A percentile compares a stretch with the other conserved stretches of the same genome.
These are phyloP conservation scores for Melanotaenia parkinsoni DNA, from an alignment of 2,797 vertebrate genomes.

Conservation along the genomic window DNA sequence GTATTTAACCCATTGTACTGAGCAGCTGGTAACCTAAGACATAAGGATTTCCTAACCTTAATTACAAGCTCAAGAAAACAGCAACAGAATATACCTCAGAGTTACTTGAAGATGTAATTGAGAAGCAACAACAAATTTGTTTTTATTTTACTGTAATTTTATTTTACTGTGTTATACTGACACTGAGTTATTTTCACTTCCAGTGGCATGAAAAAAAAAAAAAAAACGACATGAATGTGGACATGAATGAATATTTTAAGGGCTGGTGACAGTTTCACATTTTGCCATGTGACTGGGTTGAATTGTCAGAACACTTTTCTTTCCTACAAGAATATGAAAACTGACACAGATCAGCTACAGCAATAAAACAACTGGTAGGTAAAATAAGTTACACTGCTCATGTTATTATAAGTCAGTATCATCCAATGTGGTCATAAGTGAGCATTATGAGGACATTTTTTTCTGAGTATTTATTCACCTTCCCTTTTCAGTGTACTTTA, in stretches of 20 bases:
- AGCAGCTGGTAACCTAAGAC: neutral
- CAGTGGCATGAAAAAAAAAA: neutral
- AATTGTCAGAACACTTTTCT: neutral
- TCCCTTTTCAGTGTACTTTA: slow-evolving; percentile 27
- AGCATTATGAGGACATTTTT: neutral
- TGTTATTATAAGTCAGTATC: neutral
- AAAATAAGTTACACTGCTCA: neutral
- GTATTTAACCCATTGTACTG: neutral
- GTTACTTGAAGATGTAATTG: neutral
- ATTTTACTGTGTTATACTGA: too few species aligned
- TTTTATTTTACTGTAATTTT: neutral
- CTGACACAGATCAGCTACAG: neutral
- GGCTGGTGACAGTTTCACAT: neutral
- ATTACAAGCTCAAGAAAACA: neutral
- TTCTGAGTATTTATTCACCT: neutral
- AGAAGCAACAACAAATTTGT: neutral
- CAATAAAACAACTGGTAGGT: neutral
- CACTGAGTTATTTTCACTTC: neutral
- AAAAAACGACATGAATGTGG: neutral
- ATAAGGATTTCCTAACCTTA: neutral
- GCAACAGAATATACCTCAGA: neutral
- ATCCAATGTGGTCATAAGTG: neutral
- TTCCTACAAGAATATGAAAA: neutral
- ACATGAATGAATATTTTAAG: neutral
- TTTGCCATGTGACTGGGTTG: neutral